phyloP scores from a whole-genome alignment of 2,797 vertebrate genomes.

The Coregonus sp. region DNA sequence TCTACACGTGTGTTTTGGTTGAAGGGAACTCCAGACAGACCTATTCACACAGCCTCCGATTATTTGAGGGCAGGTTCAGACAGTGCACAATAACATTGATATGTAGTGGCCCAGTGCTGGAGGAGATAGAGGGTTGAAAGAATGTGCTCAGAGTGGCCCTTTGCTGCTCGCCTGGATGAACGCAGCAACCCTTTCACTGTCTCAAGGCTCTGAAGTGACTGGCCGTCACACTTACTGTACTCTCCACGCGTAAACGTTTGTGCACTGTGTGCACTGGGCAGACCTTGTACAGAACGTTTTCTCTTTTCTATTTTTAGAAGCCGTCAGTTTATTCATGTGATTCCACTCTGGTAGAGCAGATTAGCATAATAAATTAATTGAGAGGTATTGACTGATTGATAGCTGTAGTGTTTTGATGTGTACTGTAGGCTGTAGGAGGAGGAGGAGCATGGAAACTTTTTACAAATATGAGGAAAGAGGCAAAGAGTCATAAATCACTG shows the following conservation, averaged over 20 bases:
- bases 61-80: slow-evolving; percentile 57
- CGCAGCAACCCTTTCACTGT: slow-evolving; percentile 1
- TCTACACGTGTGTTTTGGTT: slow-evolving; percentile 21
- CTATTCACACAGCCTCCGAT: slow-evolving; percentile 36
- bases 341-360: not conserved
- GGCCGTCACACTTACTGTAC: slow-evolving; percentile 1
- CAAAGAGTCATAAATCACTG: no score
- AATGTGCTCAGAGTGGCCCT: slow-evolving; percentile 32
- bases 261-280: not conserved
- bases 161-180: slow-evolving; percentile 15
- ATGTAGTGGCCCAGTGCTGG: slow-evolving; percentile 52
- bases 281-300: not conserved
- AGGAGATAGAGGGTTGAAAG: slow-evolving; percentile 40
- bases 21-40: slow-evolving; percentile 23
- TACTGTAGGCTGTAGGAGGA: not conserved
- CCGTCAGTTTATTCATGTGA: not conserved
- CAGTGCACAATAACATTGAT: slow-evolving; percentile 46
- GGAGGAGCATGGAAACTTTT: not conserved
- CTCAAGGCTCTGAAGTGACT: not conserved
- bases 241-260: not conserved
- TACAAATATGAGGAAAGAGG: no score
- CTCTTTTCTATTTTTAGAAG: not conserved
- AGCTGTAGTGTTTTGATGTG: not conserved
- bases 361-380: not conserved
- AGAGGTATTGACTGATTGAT: not conserved